A percentile compares a stretch with the other conserved stretches of the same genome.
phyloP scores from a whole-genome alignment of 2,888 invertebrate species.

The Rotaria magnacalcarata region DNA sequence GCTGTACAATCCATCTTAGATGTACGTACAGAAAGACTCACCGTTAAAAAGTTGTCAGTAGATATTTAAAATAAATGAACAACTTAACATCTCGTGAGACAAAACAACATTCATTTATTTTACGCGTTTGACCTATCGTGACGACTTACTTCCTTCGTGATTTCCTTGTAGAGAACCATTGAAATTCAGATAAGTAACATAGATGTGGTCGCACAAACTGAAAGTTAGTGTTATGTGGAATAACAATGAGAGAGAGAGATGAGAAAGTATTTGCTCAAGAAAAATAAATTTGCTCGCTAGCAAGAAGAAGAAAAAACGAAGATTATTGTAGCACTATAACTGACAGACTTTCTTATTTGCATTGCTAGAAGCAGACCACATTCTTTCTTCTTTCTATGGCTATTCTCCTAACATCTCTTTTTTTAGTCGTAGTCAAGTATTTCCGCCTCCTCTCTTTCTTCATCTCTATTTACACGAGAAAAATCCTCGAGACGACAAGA shows the following conservation, averaged over 20 bases:
- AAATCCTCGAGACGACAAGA: not conserved
- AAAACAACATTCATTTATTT: not conserved
- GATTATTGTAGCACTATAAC: not conserved
- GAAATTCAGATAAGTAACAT: not conserved
- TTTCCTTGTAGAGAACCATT: conserved; percentile 26
- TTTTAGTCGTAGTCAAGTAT: conserved; percentile 22
- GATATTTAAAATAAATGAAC: no score
- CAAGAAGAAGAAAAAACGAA: conserved; percentile 19
- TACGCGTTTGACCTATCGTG: not conserved
- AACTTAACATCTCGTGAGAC: not conserved
- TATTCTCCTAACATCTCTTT: not conserved
- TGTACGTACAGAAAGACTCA: no score
- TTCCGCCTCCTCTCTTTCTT: not conserved
- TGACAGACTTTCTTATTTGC: conserved; percentile 20
- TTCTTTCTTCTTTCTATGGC: not conserved
- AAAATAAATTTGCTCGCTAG: not conserved
- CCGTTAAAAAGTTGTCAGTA: no score
- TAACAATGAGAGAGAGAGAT: not conserved
- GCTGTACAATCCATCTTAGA: no score
- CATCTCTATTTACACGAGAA: not conserved
- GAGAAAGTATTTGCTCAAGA: not conserved
- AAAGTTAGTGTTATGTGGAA: not conserved
- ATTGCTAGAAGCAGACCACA: not conserved
- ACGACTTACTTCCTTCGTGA: not conserved
- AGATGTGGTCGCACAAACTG: not conserved